Percentiles rank a stretch among this genome's conserved stretches.
These are phyloP conservation scores for Eulemur rubriventer DNA, from an alignment of 2,797 vertebrate species.

Conservation along the genomic window DNA sequence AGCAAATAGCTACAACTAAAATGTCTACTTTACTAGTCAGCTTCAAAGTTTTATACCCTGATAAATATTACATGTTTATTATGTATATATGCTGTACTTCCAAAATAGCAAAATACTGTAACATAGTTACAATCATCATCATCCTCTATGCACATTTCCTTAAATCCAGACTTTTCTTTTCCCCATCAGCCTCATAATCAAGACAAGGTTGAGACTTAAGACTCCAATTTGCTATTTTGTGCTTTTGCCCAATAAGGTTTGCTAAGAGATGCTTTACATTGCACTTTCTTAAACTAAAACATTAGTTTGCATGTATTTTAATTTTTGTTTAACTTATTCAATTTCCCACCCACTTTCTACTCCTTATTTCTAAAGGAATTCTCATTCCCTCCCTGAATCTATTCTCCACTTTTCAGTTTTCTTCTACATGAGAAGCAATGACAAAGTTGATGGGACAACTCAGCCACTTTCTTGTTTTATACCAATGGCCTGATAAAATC, in stretches of 20 bases:
- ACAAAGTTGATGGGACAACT: not conserved
- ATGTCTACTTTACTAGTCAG: not conserved
- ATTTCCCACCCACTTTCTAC: not conserved
- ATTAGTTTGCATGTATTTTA: not conserved
- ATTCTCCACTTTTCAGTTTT: not conserved
- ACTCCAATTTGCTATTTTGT: not conserved
- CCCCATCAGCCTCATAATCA: not conserved
- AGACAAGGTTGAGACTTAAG: not conserved
- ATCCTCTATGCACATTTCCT: not conserved
- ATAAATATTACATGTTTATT: not conserved
- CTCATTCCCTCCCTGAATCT: not conserved
- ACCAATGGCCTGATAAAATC: not conserved
- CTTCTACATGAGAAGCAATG: not conserved
- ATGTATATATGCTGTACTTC: not conserved
- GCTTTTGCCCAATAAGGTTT: conserved; percentile 22
- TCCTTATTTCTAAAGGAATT: not conserved
- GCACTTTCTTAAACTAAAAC: conserved; percentile 44
- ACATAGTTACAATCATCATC: not conserved
- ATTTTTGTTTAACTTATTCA: not conserved
- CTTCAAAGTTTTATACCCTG: conserved; percentile 5
- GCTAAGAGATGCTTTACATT: not conserved
- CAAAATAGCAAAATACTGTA: not conserved
- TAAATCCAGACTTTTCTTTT: not conserved
- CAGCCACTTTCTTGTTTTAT: not conserved
- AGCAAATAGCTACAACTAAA: conserved; percentile 46